Percentiles rank a stretch among this genome's conserved stretches.
phyloP scores from a whole-genome alignment of 2,113 vertebrate species.

The Hippocampus abdominalis region DNA sequence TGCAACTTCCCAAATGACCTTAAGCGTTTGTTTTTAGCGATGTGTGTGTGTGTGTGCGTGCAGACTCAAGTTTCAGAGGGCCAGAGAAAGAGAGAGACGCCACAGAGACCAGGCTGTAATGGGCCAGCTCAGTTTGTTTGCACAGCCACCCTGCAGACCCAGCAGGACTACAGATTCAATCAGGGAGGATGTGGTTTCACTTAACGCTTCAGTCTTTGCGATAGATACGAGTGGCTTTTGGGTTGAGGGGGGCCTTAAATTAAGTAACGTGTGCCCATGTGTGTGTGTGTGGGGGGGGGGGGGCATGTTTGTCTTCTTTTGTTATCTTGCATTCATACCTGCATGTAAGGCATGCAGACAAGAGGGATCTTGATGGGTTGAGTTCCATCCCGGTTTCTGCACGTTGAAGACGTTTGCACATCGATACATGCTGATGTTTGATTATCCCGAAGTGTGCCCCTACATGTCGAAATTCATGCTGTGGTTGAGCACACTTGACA shows the following conservation, averaged over 20 bases:
- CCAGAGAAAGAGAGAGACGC: conserved; percentile 10
- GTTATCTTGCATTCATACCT: conserved; percentile 19
- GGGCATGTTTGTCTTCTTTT: conserved; percentile 2
- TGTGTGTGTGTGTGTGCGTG: conserved; percentile 11
- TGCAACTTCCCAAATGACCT: conserved; percentile 23
- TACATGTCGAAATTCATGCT: too few species aligned
- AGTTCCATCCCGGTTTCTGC: background rate
- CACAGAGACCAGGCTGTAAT: conserved; percentile 38
- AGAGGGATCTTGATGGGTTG: conserved; percentile 12
- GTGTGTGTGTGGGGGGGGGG: background rate
- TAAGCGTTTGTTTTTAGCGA: conserved; percentile 2
- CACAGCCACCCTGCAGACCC: conserved; percentile 48
- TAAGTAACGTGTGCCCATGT: conserved; percentile 8
- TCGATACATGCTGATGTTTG: background rate
- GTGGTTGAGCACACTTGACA: too few species aligned
- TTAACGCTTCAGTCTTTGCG: conserved; percentile 46
- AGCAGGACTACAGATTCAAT: conserved; percentile 55
- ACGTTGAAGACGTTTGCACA: background rate
- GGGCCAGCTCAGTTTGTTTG: conserved; percentile 53
- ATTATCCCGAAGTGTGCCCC: too few species aligned
- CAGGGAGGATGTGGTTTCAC: conserved; percentile 61
- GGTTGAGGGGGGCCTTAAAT: conserved; percentile 24
- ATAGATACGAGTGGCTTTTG: conserved; percentile 17
- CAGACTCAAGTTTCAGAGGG: conserved; percentile 9
- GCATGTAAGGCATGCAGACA: conserved; percentile 19